These are phyloP conservation scores for Wasmannia auropunctata DNA, from an alignment of 1,140 invertebrate genomes.

Conservation along the genomic window DNA sequence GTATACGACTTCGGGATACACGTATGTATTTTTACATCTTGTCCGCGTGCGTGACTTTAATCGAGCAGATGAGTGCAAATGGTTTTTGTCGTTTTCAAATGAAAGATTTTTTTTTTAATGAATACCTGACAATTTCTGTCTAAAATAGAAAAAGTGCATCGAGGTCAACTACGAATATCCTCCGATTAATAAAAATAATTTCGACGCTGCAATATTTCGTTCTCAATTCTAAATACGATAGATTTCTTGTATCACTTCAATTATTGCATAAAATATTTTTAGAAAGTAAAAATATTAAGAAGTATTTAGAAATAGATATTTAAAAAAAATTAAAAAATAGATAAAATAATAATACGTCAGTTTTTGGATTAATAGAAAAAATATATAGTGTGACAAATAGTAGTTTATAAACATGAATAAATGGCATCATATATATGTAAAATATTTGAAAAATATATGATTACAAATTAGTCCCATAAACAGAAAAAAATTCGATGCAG, in stretches of 20 bases:
- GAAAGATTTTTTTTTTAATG: not conserved
- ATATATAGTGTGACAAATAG: not conserved
- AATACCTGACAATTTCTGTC: not conserved
- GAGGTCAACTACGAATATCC: not conserved
- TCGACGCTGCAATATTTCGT: not conserved
- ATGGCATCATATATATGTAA: not conserved
- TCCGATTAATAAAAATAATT: not conserved
- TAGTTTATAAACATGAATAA: not conserved
- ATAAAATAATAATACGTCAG: not conserved
- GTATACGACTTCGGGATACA: constrained; percentile 3
- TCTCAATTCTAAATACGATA: not conserved
- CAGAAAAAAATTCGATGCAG: not conserved
- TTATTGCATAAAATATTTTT: not conserved
- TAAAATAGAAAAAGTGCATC: not conserved
- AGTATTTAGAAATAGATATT: no score
- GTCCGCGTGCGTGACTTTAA: not conserved
- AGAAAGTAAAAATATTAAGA: no score
- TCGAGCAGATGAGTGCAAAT: not conserved
- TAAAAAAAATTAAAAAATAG: not conserved
- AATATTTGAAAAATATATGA: not conserved
- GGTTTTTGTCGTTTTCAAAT: not conserved
- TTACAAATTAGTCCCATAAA: no score
- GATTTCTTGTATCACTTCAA: not conserved
- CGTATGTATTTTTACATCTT: not conserved
- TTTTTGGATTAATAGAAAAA: not conserved